These are phyloP conservation scores for Dermolepida albohirtum DNA, from an alignment of 2,888 invertebrate species.

Conservation along the genomic window DNA sequence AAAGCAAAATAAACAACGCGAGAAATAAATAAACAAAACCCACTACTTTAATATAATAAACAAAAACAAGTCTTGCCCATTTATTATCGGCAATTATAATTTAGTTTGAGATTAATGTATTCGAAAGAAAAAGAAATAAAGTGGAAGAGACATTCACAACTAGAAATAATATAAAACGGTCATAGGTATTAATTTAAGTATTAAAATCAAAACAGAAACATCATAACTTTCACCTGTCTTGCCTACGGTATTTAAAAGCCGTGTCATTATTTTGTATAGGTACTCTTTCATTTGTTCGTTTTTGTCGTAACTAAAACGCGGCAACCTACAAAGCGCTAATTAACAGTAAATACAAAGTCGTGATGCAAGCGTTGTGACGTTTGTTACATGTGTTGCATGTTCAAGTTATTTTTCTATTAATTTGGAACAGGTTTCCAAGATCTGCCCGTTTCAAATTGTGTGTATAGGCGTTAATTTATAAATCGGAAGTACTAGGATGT, in stretches of 20 bases:
- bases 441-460: too few species aligned
- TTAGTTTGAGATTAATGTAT: neutral
- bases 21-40: too few species aligned
- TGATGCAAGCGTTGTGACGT: slow-evolving; percentile 21
- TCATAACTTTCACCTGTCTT: slow-evolving; percentile 57
- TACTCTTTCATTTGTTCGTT: slow-evolving; percentile 45
- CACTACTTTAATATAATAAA: neutral
- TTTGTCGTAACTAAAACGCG: slow-evolving; percentile 32
- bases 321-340: slow-evolving; percentile 39
- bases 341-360: slow-evolving; percentile 36
- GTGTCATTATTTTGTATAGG: slow-evolving; percentile 52
- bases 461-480: too few species aligned
- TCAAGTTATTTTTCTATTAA: too few species aligned
- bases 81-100: neutral
- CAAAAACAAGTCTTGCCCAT: neutral
- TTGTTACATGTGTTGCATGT: slow-evolving; percentile 1
- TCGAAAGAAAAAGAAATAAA: slow-evolving; percentile 2
- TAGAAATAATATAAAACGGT: neutral
- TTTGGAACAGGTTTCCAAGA: too few species aligned
- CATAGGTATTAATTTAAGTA: slow-evolving; percentile 39
- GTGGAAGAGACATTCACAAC: neutral
- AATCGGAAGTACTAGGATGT: too few species aligned
- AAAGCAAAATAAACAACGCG: too few species aligned
- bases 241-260: slow-evolving; percentile 52
- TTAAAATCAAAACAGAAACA: slow-evolving; percentile 56